Percentiles rank a stretch among this genome's conserved stretches.
Conservation (phyloP, 2,113 vertebrate genomes). For the Climacteris rufus region DNA sequence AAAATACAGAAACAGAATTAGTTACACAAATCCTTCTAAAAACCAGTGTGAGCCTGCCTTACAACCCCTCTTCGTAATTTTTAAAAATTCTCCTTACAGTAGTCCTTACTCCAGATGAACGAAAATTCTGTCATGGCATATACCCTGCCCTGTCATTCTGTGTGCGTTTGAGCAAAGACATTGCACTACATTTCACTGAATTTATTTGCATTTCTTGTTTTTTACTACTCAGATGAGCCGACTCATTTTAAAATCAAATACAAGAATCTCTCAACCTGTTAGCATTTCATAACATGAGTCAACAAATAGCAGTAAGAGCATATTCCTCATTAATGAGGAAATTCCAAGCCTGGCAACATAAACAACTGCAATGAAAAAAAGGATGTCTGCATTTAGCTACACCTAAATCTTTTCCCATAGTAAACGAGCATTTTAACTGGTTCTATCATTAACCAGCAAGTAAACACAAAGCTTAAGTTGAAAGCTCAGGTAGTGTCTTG, state of each 20-base stretch:
- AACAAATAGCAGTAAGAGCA: background rate
- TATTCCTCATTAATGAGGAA: background rate
- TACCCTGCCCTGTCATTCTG: background rate
- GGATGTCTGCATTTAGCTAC: background rate
- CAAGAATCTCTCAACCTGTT: background rate
- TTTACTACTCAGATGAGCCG: background rate
- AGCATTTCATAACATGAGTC: background rate
- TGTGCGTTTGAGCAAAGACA: background rate
- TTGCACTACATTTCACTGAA: background rate
- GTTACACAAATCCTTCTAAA: background rate
- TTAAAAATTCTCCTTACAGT: background rate
- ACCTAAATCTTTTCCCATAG: background rate
- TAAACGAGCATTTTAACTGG: no score
- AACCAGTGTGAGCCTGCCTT: background rate
- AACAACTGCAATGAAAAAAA: background rate
- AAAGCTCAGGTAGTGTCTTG: background rate
- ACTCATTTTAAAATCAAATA: constrained; percentile 2
- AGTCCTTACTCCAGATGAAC: background rate
- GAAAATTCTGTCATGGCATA: background rate
- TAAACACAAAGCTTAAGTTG: background rate
- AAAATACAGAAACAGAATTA: background rate
- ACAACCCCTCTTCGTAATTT: background rate
- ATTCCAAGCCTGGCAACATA: background rate
- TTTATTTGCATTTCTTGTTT: background rate
- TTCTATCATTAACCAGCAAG: background rate